Conservation (phyloP, 1,140 invertebrate species). For the Apis dorsata region DNA sequence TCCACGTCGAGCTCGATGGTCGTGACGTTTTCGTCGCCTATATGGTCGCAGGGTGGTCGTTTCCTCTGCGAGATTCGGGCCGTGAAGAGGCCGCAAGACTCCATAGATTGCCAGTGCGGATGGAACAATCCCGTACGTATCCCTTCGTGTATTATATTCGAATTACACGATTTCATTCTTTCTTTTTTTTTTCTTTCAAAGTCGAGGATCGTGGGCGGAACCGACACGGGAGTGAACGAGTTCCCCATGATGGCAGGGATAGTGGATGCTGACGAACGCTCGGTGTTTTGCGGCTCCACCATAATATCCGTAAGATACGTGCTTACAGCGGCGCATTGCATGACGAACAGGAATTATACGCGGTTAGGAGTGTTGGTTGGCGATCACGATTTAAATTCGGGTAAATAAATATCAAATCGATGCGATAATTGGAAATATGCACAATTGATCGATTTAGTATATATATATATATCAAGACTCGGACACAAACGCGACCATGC, state of each 20-base stretch:
- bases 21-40: constrained; percentile 72
- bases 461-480: no score
- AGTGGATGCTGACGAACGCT: constrained; percentile 71
- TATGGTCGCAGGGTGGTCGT: constrained; percentile 74
- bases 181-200: no score
- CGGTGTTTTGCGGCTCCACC: constrained; percentile 83
- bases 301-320: constrained; percentile 84
- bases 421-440: no score
- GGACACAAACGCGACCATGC: constrained; percentile 65
- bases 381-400: constrained; percentile 64
- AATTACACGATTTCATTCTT: neutral
- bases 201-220: constrained; percentile 83
- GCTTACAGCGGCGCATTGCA: constrained; percentile 87
- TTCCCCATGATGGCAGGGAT: constrained; percentile 85
- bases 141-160: neutral
- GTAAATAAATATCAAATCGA: neutral
- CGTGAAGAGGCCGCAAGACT: constrained; percentile 51
- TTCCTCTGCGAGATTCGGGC: constrained; percentile 79
- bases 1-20: constrained; percentile 77
- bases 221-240: constrained; percentile 82
- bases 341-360: constrained; percentile 56
- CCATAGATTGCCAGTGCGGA: constrained; percentile 80
- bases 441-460: constrained; percentile 46
- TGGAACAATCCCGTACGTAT: constrained; percentile 80
- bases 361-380: constrained; percentile 81